Percentiles rank a stretch among this genome's conserved stretches.
Evolutionary conservation across 2,113 vertebrate species (phyloP).

Genomic region (Meles meles): DNA sequence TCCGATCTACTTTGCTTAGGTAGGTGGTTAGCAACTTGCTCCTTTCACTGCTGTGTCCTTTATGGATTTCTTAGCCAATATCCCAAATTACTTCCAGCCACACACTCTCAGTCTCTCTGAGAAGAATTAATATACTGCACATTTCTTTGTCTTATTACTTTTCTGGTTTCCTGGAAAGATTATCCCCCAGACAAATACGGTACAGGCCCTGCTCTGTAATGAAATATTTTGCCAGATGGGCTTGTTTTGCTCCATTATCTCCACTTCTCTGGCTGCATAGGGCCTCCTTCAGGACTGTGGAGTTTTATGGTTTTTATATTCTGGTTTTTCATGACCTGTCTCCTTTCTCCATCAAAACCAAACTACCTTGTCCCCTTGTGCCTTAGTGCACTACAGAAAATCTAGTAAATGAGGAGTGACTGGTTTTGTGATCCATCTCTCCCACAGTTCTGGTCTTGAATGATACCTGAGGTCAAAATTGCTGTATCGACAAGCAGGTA

Average conservation of each 20-base stretch:
- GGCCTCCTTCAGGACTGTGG: background rate
- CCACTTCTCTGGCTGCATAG: background rate
- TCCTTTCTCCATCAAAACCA: background rate
- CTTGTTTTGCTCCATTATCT: background rate
- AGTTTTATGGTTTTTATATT: background rate
- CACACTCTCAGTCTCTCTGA: background rate
- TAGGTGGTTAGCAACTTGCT: background rate
- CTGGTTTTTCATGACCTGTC: background rate
- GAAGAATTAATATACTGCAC: background rate
- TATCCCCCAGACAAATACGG: background rate
- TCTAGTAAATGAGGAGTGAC: background rate
- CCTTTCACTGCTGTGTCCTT: background rate
- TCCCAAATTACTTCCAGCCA: background rate
- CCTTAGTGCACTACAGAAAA: background rate
- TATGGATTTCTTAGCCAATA: background rate
- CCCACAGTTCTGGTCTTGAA: background rate
- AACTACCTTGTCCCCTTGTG: background rate
- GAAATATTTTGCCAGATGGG: background rate
- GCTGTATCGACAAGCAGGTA: background rate
- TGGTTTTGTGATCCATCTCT: background rate
- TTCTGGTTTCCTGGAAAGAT: too few species aligned
- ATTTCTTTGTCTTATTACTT: background rate
- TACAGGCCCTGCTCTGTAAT: background rate
- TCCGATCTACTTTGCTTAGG: background rate
- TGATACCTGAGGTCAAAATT: background rate